phyloP scores from a whole-genome alignment of 37 sponge, comb jelly and placozoan genomes.

The Ianthella basta region DNA sequence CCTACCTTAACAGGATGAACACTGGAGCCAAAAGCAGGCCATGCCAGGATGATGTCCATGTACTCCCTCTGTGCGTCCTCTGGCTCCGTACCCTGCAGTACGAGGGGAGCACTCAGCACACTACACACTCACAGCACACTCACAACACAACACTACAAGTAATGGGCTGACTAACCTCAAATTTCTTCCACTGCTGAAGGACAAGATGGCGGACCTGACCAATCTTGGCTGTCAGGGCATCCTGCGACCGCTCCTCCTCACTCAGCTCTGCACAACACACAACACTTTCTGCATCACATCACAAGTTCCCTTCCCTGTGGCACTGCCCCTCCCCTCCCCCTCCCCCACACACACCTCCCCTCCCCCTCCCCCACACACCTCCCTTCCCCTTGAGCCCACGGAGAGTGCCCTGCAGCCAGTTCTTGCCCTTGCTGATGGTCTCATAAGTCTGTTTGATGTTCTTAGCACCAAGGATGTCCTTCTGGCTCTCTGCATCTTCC shows the following conservation, averaged over 20 bases:
- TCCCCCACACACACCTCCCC: not conserved
- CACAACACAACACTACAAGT: not conserved
- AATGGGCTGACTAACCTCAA: conserved; percentile 57
- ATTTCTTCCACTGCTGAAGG: conserved; percentile 81
- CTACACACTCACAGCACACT: not conserved
- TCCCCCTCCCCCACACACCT: not conserved
- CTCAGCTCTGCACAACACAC: conserved; percentile 38
- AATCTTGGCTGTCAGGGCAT: conserved; percentile 57
- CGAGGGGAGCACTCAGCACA: not conserved
- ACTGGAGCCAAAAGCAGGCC: conserved; percentile 79
- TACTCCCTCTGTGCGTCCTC: conserved; percentile 77
- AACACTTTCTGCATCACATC: not conserved
- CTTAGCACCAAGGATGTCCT: conserved; percentile 52
- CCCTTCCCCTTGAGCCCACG: conserved; percentile 11
- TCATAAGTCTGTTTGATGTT: conserved; percentile 59
- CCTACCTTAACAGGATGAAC: conserved; percentile 76
- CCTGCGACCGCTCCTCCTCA: conserved; percentile 47
- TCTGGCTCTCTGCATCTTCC: conserved; percentile 57
- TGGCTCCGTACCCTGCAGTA: conserved; percentile 65
- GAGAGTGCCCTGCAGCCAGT: conserved; percentile 34
- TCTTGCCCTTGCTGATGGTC: conserved; percentile 26
- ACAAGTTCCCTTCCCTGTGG: not conserved
- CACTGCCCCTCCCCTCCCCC: not conserved
- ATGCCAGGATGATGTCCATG: conserved; percentile 75
- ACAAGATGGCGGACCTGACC: conserved; percentile 59